phyloP scores from a whole-genome alignment of 2,888 invertebrate species.

The Molanna angustata region DNA sequence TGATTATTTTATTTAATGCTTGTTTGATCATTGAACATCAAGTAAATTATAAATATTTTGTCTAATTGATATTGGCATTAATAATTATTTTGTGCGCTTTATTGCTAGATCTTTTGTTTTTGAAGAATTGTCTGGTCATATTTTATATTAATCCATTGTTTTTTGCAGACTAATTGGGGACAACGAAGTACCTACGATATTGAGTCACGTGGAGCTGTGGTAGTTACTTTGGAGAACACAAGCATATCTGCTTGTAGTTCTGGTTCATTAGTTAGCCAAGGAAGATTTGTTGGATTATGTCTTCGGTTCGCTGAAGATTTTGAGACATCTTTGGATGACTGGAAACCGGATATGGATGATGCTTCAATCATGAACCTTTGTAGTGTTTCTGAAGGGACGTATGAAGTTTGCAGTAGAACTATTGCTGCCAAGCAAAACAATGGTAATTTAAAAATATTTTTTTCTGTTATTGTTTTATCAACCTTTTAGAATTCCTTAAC shows the following conservation, averaged over 20 bases:
- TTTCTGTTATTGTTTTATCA: too few species aligned
- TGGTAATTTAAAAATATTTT: constrained; percentile 58
- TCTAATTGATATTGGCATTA: too few species aligned
- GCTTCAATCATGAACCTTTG: constrained; percentile 84
- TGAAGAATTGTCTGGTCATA: not conserved
- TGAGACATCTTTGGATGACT: constrained; percentile 93
- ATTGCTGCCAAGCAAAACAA: constrained; percentile 78
- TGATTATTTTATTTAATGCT: constrained; percentile 5
- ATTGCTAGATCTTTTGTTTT: not conserved
- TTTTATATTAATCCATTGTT: not conserved
- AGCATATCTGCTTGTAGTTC: constrained; percentile 91
- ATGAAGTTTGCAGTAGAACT: constrained; percentile 94
- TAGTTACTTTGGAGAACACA: constrained; percentile 95
- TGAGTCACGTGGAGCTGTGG: constrained; percentile 87
- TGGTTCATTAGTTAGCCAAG: constrained; percentile 94
- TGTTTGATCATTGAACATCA: too few species aligned
- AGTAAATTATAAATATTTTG: too few species aligned
- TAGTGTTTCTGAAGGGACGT: constrained; percentile 98
- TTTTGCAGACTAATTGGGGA: constrained; percentile 57
- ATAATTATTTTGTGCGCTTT: not conserved
- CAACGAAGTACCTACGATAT: constrained; percentile 66
- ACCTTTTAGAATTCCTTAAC: too few species aligned
- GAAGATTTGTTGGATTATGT: constrained; percentile 85
- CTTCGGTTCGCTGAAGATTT: constrained; percentile 96
- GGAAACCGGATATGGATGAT: constrained; percentile 88